Conservation (phyloP, 2,888 invertebrate genomes). For the Acanthosepion lycidas region DNA sequence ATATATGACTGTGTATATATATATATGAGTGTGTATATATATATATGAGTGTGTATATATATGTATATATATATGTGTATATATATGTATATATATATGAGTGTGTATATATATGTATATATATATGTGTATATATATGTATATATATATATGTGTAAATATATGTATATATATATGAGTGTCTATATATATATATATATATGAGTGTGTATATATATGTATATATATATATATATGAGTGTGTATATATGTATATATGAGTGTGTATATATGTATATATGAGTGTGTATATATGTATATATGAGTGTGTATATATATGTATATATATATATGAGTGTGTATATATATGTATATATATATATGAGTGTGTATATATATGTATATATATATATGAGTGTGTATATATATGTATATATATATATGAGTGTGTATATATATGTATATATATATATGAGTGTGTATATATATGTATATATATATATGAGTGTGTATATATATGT, state of each 20-base stretch:
- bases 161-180: too few relatives aligned
- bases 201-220: background rate
- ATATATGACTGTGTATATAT: too few relatives aligned
- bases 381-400: background rate
- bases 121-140: background rate
- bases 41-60: background rate
- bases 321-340: background rate
- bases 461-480: background rate
- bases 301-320: background rate
- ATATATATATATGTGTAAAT: background rate
- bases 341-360: too few relatives aligned
- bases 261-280: background rate
- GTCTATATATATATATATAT: background rate
- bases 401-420: background rate
- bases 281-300: too few relatives aligned
- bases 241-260: background rate
- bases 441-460: background rate
- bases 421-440: too few relatives aligned
- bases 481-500: background rate
- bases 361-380: background rate
- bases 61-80: background rate
- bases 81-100: background rate
- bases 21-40: background rate
- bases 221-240: background rate
- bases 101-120: background rate